Conservation (phyloP, 2,797 vertebrate species). For the Parauchenoglanis ngamensis region DNA sequence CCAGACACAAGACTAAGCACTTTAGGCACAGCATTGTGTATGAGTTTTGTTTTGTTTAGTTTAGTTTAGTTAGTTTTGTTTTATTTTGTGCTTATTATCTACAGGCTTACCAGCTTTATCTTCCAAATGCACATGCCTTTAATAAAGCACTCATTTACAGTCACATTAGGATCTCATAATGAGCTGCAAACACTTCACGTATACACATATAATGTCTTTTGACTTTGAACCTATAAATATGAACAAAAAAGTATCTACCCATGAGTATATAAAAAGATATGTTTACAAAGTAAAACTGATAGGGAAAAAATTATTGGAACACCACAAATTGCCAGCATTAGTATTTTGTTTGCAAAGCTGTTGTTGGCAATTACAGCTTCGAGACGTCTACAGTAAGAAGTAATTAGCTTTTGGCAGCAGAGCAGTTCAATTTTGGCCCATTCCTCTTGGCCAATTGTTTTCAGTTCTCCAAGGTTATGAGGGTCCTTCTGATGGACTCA, state of each 20-base stretch:
- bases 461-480: neutral
- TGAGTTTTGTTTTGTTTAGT: neutral
- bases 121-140: neutral
- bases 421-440: neutral
- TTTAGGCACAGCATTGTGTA: neutral
- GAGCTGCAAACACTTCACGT: neutral
- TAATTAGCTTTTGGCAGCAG: neutral
- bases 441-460: too few species aligned
- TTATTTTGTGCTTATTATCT: neutral
- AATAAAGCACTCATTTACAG: neutral
- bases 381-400: neutral
- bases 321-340: neutral
- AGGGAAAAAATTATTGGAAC: neutral
- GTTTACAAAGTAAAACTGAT: neutral
- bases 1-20: neutral
- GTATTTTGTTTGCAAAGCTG: neutral
- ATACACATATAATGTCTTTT: too few species aligned
- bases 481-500: neutral
- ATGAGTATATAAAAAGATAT: neutral
- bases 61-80: too few species aligned
- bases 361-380: neutral
- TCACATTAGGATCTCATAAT: neutral
- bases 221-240: too few species aligned
- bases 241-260: neutral
- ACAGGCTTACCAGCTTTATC: neutral